Evolutionary conservation across 2,888 invertebrate species (phyloP), one percentile per base, ranked within the genome.

Genomic region (Mimachlamys varia): DNA sequence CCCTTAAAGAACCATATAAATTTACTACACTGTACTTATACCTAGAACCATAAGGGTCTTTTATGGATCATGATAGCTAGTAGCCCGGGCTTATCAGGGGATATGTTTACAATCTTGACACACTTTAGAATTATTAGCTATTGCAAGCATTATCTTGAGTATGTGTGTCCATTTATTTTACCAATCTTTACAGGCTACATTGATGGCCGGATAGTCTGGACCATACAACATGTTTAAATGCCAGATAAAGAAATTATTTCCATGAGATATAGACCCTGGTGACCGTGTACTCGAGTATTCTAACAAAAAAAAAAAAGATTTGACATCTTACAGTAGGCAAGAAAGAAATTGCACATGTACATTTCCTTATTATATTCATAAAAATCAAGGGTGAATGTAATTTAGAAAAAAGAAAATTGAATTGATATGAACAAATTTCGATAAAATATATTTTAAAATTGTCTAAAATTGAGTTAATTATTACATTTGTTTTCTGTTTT

Each of bases 171-270:
- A 76, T 76, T 76, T 76, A 76, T 76, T 76, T 76, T 76, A 27
- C 33, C 10, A 76, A 76, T 76, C 76, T 76, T 33, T 7, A 76
- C 76, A 76, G 12, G 76, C 13, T 76, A 76, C 76, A 76, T 76
- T 76, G 76, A 76, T 7, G 27, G 76, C 12, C 33, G 4, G 76
- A 76, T 76, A 33, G 76, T 33, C 76, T 53, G 22, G 33, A 76
- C 76, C 33, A 76, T 76, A 76, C 76, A 76, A 76, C 76, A 76
- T 33, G 76, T 76, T 76, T 76, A 76, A 76, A 76, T 27, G 76
- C 76, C 76, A 76, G 76, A 76, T 76, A 76, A 76, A 76, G 76
- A 76, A 76, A 76, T 76, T 27, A 76, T 76, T 76, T 76, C 33
- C 27, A 33, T 27, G 27, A 76, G 76, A 76, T 27, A 76, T 27